phyloP scores from a whole-genome alignment of 2,797 vertebrate genomes.

The Sandelia bainsii region DNA sequence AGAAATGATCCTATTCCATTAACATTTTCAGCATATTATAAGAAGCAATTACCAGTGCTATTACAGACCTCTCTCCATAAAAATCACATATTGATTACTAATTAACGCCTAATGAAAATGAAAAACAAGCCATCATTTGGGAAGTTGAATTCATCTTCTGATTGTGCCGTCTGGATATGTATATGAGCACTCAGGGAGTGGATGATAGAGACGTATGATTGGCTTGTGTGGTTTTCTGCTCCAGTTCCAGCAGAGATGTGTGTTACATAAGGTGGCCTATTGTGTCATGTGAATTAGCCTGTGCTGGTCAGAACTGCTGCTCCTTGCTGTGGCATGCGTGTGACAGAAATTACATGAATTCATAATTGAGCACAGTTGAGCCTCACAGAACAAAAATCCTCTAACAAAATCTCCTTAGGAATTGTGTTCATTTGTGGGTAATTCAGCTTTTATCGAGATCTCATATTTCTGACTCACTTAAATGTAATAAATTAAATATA shows the following conservation, averaged over 20 bases:
- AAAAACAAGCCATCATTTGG: conserved; percentile 64
- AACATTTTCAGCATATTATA: conserved; percentile 67
- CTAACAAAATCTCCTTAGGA: not conserved
- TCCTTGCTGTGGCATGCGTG: conserved; percentile 23
- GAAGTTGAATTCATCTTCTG: conserved; percentile 63
- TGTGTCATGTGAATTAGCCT: conserved; percentile 63
- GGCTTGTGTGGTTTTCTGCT: conserved; percentile 72
- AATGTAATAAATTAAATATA: not conserved
- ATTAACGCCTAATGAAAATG: conserved; percentile 77
- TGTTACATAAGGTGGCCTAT: conserved; percentile 75
- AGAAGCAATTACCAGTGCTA: conserved; percentile 68
- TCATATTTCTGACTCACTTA: not conserved
- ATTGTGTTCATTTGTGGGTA: not conserved
- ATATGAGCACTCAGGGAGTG: conserved; percentile 34
- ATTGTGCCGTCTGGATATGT: conserved; percentile 58
- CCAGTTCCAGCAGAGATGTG: conserved; percentile 69
- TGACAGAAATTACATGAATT: not conserved
- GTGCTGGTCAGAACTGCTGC: conserved; percentile 55
- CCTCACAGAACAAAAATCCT: not conserved
- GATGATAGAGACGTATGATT: conserved; percentile 34
- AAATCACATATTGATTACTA: conserved; percentile 74
- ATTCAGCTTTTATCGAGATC: not conserved
- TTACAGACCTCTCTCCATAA: conserved; percentile 61
- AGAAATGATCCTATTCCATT: conserved; percentile 68
- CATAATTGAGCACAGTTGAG: not conserved